Percentiles rank a stretch among this genome's conserved stretches.
These are phyloP conservation scores for Minunthozetes semirufus DNA, from an alignment of 2,888 invertebrate genomes.

Conservation along the genomic window DNA sequence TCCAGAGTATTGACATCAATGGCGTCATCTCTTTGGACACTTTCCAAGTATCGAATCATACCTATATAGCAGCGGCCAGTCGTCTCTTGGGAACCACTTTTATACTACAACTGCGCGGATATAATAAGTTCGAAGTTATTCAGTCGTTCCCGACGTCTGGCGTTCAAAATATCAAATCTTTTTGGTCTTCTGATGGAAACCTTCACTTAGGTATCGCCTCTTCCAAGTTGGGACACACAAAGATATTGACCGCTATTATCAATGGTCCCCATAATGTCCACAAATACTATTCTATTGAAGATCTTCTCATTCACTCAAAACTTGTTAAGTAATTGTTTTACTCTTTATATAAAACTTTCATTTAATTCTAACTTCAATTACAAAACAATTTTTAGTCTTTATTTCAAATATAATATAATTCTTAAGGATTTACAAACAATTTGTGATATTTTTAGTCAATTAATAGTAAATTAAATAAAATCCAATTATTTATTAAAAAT, in stretches of 20 bases:
- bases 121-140: constrained; percentile 29
- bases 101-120: constrained; percentile 14
- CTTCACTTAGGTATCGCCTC: constrained; percentile 30
- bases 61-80: constrained; percentile 28
- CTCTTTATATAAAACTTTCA: too few species aligned
- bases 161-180: constrained; percentile 27
- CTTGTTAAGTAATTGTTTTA: neutral
- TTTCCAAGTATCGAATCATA: constrained; percentile 1
- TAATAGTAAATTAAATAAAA: too few species aligned
- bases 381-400: too few species aligned
- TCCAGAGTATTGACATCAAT: constrained; percentile 14
- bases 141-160: constrained; percentile 22
- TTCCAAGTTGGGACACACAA: neutral
- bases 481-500: too few species aligned
- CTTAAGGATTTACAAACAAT: too few species aligned
- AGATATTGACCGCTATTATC: constrained; percentile 27
- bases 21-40: constrained; percentile 17
- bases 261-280: constrained; percentile 21
- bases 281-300: neutral
- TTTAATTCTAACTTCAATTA: too few species aligned
- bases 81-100: constrained; percentile 25
- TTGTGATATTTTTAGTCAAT: too few species aligned
- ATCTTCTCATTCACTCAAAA: neutral
- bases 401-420: too few species aligned
- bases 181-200: neutral